Evolutionary conservation across 1,140 invertebrate genomes (phyloP).

Genomic region (Apis cerana): DNA sequence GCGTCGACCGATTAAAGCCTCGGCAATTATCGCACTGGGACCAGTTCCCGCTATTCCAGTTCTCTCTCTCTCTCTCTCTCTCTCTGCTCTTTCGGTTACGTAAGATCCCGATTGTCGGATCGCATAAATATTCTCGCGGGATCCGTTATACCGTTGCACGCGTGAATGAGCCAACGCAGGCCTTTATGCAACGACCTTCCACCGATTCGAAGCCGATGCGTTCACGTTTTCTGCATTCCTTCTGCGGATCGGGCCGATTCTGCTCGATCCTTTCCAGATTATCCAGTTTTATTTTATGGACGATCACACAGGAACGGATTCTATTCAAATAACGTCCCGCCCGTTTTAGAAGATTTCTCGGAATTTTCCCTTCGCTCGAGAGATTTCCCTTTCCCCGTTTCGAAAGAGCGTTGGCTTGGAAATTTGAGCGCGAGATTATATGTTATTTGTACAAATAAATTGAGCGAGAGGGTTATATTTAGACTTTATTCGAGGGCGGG

Average conservation of each 20-base stretch:
- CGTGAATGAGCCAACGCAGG: constrained; percentile 53
- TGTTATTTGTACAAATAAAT: too few species aligned
- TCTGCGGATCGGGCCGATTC: neutral
- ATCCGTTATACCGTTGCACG: constrained; percentile 63
- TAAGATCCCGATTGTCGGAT: constrained; percentile 66
- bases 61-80: too few species aligned
- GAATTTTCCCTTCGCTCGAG: too few species aligned
- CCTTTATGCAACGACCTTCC: constrained; percentile 41
- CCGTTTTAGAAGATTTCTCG: too few species aligned
- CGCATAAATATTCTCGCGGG: constrained; percentile 64
- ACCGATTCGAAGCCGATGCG: constrained; percentile 17
- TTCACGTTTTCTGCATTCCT: constrained; percentile 23
- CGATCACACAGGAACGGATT: too few species aligned
- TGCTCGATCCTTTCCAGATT: neutral
- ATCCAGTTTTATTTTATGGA: too few species aligned
- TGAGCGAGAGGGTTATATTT: too few species aligned
- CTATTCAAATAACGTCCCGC: too few species aligned
- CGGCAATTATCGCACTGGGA: constrained; percentile 72
- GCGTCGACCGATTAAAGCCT: constrained; percentile 68
- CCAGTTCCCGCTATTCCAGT: constrained; percentile 77
- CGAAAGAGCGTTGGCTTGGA: too few species aligned
- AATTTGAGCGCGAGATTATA: too few species aligned
- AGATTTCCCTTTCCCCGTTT: too few species aligned
- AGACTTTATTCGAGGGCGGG: too few species aligned
- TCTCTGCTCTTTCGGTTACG: constrained; percentile 66